These are phyloP conservation scores for Isurus oxyrinchus DNA, from an alignment of 2,113 vertebrate genomes.

Conservation along the genomic window DNA sequence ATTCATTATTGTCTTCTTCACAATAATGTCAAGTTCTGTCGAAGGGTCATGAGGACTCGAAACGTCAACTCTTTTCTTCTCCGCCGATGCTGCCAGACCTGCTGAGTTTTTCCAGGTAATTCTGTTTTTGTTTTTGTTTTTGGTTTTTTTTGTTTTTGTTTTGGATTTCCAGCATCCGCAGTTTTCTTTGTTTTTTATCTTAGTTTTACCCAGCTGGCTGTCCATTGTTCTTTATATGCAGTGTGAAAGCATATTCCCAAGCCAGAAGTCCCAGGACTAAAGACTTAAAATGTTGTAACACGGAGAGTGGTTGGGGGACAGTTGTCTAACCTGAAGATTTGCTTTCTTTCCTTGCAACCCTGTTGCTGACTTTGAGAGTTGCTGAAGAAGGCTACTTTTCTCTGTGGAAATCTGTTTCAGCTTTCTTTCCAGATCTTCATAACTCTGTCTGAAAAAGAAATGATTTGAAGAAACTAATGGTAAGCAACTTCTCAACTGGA, in stretches of 20 bases:
- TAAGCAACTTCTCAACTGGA: not conserved
- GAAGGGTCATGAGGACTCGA: too few relatives aligned
- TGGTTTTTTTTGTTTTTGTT: too few relatives aligned
- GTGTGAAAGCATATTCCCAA: not conserved
- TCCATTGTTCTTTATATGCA: not conserved
- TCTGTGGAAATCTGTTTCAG: slow-evolving; percentile 90
- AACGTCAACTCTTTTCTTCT: too few relatives aligned
- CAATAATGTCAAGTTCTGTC: too few relatives aligned
- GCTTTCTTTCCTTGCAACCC: slow-evolving; percentile 87
- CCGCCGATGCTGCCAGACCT: too few relatives aligned
- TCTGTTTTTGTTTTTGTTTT: too few relatives aligned
- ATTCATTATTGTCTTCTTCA: not conserved
- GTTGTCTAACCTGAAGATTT: slow-evolving; percentile 75
- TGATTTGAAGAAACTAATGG: slow-evolving; percentile 39
- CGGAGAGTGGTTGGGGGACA: not conserved
- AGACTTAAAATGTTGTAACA: not conserved
- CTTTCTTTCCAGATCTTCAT: slow-evolving; percentile 83
- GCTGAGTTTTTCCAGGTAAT: too few relatives aligned
- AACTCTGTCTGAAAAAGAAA: slow-evolving; percentile 75
- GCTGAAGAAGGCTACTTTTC: slow-evolving; percentile 77
- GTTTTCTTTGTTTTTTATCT: too few relatives aligned
- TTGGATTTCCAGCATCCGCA: too few relatives aligned
- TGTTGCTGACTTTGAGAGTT: slow-evolving; percentile 85
- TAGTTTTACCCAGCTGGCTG: not conserved
- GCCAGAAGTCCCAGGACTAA: not conserved